A percentile compares a stretch with the other conserved stretches of the same genome.
Evolutionary conservation across 2,113 vertebrate species (phyloP).

Genomic region (Erinaceus europaeus): DNA sequence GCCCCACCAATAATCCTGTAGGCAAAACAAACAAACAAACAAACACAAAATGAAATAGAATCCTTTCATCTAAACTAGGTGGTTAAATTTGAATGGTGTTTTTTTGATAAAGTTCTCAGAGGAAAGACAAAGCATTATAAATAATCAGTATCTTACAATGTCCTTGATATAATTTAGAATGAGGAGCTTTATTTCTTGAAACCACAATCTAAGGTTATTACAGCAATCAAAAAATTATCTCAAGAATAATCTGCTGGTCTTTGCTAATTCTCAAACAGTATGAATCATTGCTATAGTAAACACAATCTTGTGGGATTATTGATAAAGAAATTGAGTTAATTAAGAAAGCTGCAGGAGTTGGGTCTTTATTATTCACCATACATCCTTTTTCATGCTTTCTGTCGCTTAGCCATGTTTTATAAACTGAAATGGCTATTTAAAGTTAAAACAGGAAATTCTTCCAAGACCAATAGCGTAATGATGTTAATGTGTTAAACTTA

Average conservation of each 20-base stretch:
- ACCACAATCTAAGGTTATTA: background rate
- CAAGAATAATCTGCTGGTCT: background rate
- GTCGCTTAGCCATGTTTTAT: background rate
- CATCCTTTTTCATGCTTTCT: conserved; percentile 12
- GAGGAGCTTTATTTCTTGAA: background rate
- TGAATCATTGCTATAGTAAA: background rate
- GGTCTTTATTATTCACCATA: background rate
- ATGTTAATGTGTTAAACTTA: background rate
- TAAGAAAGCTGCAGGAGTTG: conserved; percentile 12
- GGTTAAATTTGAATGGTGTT: background rate
- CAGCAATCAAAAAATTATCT: background rate
- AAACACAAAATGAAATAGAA: background rate
- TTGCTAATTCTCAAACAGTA: background rate
- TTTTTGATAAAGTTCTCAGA: conserved; percentile 19
- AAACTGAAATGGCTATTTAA: background rate
- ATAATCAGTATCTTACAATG: background rate
- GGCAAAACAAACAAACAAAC: too few relatives aligned
- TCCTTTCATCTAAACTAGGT: background rate
- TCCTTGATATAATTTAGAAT: conserved; percentile 3
- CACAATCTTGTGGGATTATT: background rate
- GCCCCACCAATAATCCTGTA: too few relatives aligned
- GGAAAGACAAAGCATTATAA: background rate
- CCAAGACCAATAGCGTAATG: background rate
- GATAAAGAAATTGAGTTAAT: conserved; percentile 42
- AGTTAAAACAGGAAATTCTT: background rate